Base-by-base conservation (phyloP, 1,140 invertebrate genomes). In the Dolichoris vasculosae region DNA sequence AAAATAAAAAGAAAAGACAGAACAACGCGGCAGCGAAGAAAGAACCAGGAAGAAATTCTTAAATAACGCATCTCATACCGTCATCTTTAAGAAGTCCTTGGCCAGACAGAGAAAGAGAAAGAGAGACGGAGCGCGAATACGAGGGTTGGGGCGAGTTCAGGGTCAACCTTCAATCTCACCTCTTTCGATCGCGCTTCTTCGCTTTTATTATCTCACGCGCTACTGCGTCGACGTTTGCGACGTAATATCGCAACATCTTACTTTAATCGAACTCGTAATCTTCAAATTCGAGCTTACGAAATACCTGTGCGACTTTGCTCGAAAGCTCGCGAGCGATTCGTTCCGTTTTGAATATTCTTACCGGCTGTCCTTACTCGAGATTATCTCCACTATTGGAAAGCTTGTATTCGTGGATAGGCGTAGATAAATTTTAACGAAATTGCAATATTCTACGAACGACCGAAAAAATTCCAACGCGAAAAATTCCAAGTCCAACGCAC, bases 51-150 rank as follows among this genome's bases (percentile, higher is more conserved):
- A 84, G 75, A 51, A 84, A 79, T 79, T 59, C 76, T 78, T 71
- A 79, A 55, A 79, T 76, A 78, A 55, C 38, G 48, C 26, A 40
- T 64, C 87, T 88, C 84, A 87, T 87, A 84, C 88, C 83, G 87
- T 91, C 91, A 86, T 91, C 91, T 92, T 91, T 91, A 92, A 91
- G 89, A 88, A 87, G 88, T 88, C 87, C 87, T 89, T 88, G 88
- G 82, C 85, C 88, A 85, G 81, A 87, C 9, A 59, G 75, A 35
- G 30, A 85, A 26, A 63, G 26, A 17, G 73, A 38, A 35, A 8
- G 3, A 73, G 64, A 71, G n/a, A 11, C 38, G 23, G 0, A n/a
- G 32, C 8, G 46, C 0, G 48, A 7, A 7, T n/a, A 26, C 46
- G 76, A 77, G 64, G 82, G 23, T 81, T 83, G 87, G 89, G 87